These are phyloP conservation scores for Plebejus argus DNA, from an alignment of 2,888 invertebrate genomes.

Conservation along the genomic window DNA sequence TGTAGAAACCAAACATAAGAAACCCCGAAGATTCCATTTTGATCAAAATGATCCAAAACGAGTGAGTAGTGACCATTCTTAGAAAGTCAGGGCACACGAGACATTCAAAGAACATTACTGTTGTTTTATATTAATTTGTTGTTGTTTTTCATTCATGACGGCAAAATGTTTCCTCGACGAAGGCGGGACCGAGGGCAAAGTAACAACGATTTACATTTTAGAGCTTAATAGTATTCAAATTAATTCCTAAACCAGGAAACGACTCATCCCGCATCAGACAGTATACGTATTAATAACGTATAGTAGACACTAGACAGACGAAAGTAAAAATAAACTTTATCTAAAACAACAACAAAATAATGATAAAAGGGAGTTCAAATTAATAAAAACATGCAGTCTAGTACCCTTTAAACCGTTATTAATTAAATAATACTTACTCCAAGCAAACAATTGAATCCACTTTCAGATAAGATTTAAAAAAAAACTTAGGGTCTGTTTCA, in stretches of 20 bases:
- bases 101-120: too few species aligned
- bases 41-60: too few species aligned
- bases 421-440: background rate
- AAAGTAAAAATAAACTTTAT: background rate
- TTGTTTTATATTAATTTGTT: too few species aligned
- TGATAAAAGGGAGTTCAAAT: background rate
- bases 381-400: background rate
- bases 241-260: slow-evolving; percentile 19
- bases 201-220: background rate
- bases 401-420: background rate
- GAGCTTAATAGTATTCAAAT: slow-evolving; percentile 6
- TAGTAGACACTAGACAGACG: background rate
- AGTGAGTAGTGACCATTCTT: too few species aligned
- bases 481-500: too few species aligned
- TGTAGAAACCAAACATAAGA: too few species aligned
- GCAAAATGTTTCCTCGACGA: background rate
- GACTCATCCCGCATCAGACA: background rate
- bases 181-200: background rate
- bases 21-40: too few species aligned
- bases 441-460: background rate
- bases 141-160: background rate
- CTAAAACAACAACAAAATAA: background rate
- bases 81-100: too few species aligned
- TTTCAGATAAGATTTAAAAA: too few species aligned
- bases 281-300: too few species aligned